Evolutionary conservation across 2,113 vertebrate species (phyloP).

Genomic region (Emydocephalus ijimae): DNA sequence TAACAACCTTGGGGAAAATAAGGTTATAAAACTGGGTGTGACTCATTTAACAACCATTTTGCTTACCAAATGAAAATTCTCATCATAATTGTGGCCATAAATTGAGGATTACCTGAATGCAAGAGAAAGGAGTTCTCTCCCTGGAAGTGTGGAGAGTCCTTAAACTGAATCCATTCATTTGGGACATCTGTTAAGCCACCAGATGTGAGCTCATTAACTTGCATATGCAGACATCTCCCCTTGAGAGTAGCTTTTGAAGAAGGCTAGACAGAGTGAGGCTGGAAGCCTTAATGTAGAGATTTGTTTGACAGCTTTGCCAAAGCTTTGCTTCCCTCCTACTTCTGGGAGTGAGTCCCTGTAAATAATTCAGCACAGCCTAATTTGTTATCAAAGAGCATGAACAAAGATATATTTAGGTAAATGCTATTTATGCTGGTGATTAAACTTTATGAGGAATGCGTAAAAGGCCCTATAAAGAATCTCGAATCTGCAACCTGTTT

Average conservation of each 20-base stretch:
- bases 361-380: conserved; percentile 6
- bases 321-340: background rate
- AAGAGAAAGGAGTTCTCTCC: background rate
- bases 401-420: conserved; percentile 19
- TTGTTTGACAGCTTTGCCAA: no score
- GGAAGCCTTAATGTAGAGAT: no score
- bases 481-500: background rate
- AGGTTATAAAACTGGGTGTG: background rate
- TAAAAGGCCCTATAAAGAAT: conserved; percentile 4
- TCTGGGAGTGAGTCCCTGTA: conserved; percentile 1
- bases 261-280: background rate
- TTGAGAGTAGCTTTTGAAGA: background rate
- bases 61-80: background rate
- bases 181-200: background rate
- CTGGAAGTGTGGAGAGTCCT: background rate
- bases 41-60: background rate
- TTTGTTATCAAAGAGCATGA: conserved; percentile 20
- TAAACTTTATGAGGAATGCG: conserved; percentile 7
- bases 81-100: background rate
- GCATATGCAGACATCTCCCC: background rate
- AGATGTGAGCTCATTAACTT: background rate
- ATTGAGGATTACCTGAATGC: background rate
- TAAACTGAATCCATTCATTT: background rate
- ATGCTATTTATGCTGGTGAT: conserved; percentile 21
- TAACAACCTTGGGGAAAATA: background rate